Conservation (phyloP, 2,113 vertebrate genomes). For the Lathamus discolor region DNA sequence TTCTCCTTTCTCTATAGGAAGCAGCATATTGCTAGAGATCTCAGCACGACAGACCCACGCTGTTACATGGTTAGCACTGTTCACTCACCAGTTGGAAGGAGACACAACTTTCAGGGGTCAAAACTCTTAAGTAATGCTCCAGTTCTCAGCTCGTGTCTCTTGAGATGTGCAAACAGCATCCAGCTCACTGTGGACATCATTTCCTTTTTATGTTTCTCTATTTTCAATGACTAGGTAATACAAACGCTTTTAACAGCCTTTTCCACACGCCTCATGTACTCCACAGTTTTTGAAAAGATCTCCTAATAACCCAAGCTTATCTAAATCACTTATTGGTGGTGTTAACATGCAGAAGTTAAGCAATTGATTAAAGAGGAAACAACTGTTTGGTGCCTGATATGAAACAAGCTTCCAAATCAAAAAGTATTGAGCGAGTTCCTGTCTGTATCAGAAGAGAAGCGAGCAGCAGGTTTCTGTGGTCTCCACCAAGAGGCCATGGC, state of each 20-base stretch:
- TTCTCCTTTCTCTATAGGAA: neutral
- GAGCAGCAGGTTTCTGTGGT: neutral
- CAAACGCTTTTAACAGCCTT: constrained; percentile 16
- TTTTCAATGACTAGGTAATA: constrained; percentile 21
- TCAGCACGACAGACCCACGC: neutral
- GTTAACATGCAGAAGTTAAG: neutral
- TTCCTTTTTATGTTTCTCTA: constrained; percentile 32
- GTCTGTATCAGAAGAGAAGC: fast-evolving
- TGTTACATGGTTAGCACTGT: neutral
- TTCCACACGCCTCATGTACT: neutral
- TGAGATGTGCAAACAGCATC: constrained; percentile 19
- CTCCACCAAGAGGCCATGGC: neutral
- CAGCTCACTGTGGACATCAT: constrained; percentile 12
- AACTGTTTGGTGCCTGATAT: neutral
- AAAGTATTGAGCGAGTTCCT: neutral
- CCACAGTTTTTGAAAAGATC: neutral
- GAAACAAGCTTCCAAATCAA: neutral
- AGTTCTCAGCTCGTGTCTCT: constrained; percentile 6
- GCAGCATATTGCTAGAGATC: neutral
- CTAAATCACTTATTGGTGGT: neutral
- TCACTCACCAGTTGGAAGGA: constrained; percentile 35
- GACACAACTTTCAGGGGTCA: constrained; percentile 27
- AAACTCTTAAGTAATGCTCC: constrained; percentile 28
- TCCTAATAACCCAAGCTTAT: neutral
- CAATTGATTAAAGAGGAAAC: constrained; percentile 1